These are phyloP conservation scores for Dicyrtoma fusca DNA, from an alignment of 2,888 invertebrate species.

Conservation along the genomic window DNA sequence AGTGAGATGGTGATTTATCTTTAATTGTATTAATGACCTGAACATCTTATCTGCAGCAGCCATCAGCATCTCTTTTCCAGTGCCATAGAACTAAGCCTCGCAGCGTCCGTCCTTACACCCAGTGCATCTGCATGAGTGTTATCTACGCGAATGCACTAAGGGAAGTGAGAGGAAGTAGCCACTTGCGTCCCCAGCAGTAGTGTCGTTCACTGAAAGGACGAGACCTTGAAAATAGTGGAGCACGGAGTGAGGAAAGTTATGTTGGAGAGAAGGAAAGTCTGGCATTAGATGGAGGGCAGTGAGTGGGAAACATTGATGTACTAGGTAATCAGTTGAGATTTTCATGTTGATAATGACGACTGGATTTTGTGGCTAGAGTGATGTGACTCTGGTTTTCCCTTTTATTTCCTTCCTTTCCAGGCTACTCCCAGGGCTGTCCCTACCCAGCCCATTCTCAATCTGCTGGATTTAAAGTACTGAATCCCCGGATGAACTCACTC, in stretches of 20 bases:
- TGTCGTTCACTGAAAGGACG: neutral
- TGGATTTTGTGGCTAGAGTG: conserved; percentile 8
- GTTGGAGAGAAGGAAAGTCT: neutral
- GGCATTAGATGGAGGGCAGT: neutral
- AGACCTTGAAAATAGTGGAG: neutral
- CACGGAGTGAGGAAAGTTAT: neutral
- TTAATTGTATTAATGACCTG: too few species aligned
- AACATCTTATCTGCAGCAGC: too few species aligned
- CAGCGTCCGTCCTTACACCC: neutral
- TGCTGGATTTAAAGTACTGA: too few species aligned
- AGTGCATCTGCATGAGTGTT: neutral
- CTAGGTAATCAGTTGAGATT: conserved; percentile 16
- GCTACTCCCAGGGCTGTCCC: neutral
- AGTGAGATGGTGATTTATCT: too few species aligned
- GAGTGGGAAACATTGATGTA: conserved; percentile 5
- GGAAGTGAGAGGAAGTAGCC: neutral
- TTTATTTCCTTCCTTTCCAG: neutral
- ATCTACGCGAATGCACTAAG: neutral
- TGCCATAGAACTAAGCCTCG: neutral
- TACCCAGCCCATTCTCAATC: too few species aligned
- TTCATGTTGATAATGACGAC: conserved; percentile 13
- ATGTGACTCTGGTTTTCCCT: conserved; percentile 1
- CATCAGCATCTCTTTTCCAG: neutral
- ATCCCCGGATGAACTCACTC: too few species aligned
- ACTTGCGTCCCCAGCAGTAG: neutral